These are phyloP conservation scores for Erebia aethiops DNA, from an alignment of 2,888 invertebrate species.

Conservation along the genomic window DNA sequence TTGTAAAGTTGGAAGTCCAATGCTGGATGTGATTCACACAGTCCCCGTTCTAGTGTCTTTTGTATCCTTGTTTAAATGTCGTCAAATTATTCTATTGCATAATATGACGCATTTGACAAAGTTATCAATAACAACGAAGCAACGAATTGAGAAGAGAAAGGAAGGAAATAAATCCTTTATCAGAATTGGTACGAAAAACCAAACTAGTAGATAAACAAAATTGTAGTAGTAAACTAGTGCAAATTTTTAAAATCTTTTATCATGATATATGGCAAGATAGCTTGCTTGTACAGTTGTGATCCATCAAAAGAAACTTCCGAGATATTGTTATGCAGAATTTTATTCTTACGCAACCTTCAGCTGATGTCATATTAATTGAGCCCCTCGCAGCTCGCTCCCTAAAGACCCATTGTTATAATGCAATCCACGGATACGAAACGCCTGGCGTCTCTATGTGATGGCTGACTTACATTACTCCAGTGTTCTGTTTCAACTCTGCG, in stretches of 20 bases:
- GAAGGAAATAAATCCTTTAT: too few relatives aligned
- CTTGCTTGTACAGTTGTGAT: background rate
- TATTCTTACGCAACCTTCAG: conserved; percentile 15
- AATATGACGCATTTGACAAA: too few relatives aligned
- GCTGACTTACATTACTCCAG: background rate
- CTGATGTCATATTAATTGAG: conserved; percentile 17
- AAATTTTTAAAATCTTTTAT: background rate
- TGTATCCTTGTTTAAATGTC: too few relatives aligned
- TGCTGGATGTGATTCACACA: too few relatives aligned
- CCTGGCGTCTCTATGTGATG: conserved; percentile 11
- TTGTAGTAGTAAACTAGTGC: background rate
- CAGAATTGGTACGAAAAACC: too few relatives aligned
- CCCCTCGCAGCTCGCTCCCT: conserved; percentile 20
- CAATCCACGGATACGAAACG: conserved; percentile 22
- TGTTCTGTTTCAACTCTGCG: background rate
- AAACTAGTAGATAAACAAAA: too few relatives aligned
- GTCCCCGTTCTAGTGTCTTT: too few relatives aligned
- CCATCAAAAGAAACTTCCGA: background rate
- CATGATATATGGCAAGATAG: too few relatives aligned
- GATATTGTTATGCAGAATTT: background rate
- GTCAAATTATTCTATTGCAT: too few relatives aligned
- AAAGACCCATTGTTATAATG: conserved; percentile 33
- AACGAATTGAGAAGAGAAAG: too few relatives aligned
- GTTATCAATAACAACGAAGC: too few relatives aligned
- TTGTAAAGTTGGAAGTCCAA: too few relatives aligned